Evolutionary conservation across 1,140 invertebrate species (phyloP), one percentile per base, ranked within the genome.

Genomic region (Drosophila leontia): DNA sequence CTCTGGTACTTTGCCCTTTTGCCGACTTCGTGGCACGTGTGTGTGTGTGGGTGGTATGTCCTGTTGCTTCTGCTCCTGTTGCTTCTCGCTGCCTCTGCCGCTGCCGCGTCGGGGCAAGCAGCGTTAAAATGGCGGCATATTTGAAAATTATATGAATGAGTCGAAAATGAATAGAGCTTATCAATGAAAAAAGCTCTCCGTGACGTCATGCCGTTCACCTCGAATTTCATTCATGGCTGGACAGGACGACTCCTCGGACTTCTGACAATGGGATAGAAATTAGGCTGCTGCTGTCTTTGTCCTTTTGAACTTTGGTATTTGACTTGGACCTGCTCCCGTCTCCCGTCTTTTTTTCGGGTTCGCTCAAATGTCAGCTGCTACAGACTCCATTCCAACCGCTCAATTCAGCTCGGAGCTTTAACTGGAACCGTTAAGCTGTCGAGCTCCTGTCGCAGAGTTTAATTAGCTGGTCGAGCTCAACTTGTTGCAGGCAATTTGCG

Each of bases 141-240:
- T 51, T 23, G 45, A 35, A 60, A 50, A 58, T 65, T 55, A 42
- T 55, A 62, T 74, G 75, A 64, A 75, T 85, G 83, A 87, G 69
- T 78, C 62, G 55, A 77, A 69, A 39, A 74, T 56, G 58, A 60
- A 71, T 68, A 12, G 47, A 68, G 41, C 59, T 58, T 63, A 78
- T 84, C 72, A 87, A 87, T 87, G 80, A 81, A 90, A 79, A 81
- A 88, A 87, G 84, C 84, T 88, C 32, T 19, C 12, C 32, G 56
- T 87, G 68, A 71, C 75, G 82, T 76, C 59, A 62, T 19, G 35
- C 11, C 6, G 26, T 19, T 45, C 23, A 29, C 11, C 34, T 62
- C 42, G 35, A 44, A 45, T 42, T 64, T 65, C 82, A 87, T 82
- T 86, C 75, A 79, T 62, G 44, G 48, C 53, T 62, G 44, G 44